Evolutionary conservation across 2,113 vertebrate species (phyloP).

Genomic region (Choloepus hoffmanni): DNA sequence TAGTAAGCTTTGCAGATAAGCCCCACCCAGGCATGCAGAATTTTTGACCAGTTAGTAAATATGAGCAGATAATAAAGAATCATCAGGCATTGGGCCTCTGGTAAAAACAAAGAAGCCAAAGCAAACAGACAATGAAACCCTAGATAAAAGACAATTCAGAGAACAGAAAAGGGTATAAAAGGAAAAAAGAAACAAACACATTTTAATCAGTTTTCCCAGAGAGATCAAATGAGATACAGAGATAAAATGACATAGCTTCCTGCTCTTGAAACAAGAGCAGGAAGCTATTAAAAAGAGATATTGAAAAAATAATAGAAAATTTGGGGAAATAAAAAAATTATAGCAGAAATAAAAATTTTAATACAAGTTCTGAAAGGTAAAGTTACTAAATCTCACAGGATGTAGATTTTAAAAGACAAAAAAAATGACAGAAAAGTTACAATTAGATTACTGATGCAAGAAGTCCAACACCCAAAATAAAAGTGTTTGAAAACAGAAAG

Average conservation of each 20-base stretch:
- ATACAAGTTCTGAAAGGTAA: background rate
- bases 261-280: background rate
- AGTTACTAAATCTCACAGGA: background rate
- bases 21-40: background rate
- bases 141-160: background rate
- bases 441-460: background rate
- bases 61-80: background rate
- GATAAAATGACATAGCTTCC: background rate
- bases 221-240: background rate
- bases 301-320: background rate
- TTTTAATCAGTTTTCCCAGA: background rate
- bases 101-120: background rate
- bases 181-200: background rate
- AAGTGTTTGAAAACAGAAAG: background rate
- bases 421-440: background rate
- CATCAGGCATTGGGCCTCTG: background rate
- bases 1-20: background rate
- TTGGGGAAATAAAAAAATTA: background rate
- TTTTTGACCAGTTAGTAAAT: background rate
- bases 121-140: background rate
- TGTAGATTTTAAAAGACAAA: background rate
- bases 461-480: background rate
- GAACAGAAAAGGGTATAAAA: background rate
- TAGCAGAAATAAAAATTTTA: background rate
- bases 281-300: background rate